Percentiles rank a stretch among this genome's conserved stretches.
Conservation (phyloP, 2,113 vertebrate species). For the Hemicordylus capensis region DNA sequence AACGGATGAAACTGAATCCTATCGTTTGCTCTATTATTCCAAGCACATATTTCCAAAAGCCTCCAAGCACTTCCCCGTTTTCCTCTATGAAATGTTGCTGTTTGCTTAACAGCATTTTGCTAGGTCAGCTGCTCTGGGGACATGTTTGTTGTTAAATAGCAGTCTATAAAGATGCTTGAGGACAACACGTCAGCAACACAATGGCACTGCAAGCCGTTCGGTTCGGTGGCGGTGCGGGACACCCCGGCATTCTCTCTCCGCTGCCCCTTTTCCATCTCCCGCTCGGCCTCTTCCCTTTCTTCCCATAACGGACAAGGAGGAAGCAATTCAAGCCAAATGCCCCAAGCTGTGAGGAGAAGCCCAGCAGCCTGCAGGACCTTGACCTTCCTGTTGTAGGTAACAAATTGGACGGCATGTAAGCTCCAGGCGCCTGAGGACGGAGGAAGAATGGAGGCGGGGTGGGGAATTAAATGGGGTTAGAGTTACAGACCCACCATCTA, state of each 20-base stretch:
- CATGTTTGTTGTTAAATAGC: too few relatives aligned
- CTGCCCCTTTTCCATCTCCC: constrained; percentile 13
- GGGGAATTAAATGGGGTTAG: constrained; percentile 64
- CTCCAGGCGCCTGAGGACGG: constrained; percentile 21
- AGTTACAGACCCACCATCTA: constrained; percentile 89
- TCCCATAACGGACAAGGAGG: constrained; percentile 21
- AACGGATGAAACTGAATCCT: too few relatives aligned
- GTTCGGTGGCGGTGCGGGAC: too few relatives aligned
- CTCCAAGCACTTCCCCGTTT: too few relatives aligned
- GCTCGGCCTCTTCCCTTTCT: background rate
- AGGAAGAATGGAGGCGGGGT: constrained; percentile 23
- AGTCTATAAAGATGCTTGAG: too few relatives aligned
- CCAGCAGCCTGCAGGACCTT: constrained; percentile 65
- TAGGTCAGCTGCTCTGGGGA: too few relatives aligned
- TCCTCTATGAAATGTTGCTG: too few relatives aligned
- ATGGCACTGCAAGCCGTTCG: too few relatives aligned
- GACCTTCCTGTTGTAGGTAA: constrained; percentile 76
- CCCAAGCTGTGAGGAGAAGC: constrained; percentile 58
- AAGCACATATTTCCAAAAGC: too few relatives aligned
- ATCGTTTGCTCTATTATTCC: too few relatives aligned
- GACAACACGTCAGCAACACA: too few relatives aligned
- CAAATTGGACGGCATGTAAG: constrained; percentile 77
- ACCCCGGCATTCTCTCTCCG: background rate
- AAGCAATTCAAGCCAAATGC: constrained; percentile 55
- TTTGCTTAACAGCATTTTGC: too few relatives aligned